phyloP scores from a whole-genome alignment of 2,888 invertebrate species.

The Prosapia bicincta region DNA sequence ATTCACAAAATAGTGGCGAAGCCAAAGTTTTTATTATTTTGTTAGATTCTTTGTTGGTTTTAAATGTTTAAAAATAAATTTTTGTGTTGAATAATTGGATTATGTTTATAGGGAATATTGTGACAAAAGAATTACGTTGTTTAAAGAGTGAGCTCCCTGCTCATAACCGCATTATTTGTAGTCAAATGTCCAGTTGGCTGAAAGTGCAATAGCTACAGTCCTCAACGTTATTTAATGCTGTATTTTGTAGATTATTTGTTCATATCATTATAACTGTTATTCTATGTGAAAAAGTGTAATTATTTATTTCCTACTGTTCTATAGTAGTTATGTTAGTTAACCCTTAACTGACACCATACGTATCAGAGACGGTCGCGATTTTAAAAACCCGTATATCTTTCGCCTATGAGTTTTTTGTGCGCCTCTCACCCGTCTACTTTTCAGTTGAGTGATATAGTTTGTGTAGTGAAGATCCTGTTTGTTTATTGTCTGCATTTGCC shows the following conservation, averaged over 20 bases:
- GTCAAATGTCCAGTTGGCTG: conserved; percentile 26
- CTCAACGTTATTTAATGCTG: conserved; percentile 29
- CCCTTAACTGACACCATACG: too few relatives aligned
- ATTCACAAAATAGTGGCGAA: conserved; percentile 30
- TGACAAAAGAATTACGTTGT: conserved; percentile 5
- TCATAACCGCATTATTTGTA: conserved; percentile 18
- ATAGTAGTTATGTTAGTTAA: too few relatives aligned
- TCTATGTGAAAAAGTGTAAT: conserved; percentile 19
- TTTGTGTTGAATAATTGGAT: neutral
- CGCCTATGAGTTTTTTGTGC: too few relatives aligned
- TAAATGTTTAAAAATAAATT: conserved; percentile 18
- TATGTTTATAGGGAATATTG: neutral
- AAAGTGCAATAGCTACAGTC: conserved; percentile 36
- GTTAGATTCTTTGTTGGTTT: conserved; percentile 31
- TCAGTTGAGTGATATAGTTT: too few relatives aligned
- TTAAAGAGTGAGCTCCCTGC: neutral
- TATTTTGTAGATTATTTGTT: conserved; percentile 39
- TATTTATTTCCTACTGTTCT: too few relatives aligned
- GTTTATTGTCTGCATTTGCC: too few relatives aligned
- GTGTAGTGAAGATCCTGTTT: too few relatives aligned
- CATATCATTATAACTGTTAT: conserved; percentile 39
- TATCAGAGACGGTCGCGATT: too few relatives aligned
- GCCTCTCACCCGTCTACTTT: too few relatives aligned
- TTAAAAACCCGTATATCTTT: too few relatives aligned
- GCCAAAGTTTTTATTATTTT: conserved; percentile 35